Conservation (phyloP, 2,888 invertebrate genomes). For the Limnephilus marmoratus region DNA sequence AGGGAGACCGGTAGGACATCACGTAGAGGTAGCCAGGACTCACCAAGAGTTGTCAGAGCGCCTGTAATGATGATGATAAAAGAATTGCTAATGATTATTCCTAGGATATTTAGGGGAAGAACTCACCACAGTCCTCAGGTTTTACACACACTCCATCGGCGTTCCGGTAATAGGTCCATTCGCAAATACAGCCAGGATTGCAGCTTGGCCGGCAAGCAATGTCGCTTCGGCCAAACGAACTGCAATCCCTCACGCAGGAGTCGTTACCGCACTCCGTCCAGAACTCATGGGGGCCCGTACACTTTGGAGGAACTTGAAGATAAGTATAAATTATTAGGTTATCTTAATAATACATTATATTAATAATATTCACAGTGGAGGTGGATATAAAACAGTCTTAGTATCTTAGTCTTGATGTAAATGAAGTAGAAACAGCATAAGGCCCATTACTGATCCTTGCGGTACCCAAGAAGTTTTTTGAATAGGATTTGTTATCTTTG, state of each 20-base stretch:
- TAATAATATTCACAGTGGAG: too few relatives aligned
- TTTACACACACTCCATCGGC: conserved; percentile 55
- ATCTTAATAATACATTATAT: background rate
- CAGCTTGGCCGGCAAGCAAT: conserved; percentile 53
- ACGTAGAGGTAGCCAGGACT: background rate
- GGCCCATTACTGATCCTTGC: too few relatives aligned
- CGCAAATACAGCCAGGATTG: conserved; percentile 58
- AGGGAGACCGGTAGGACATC: background rate
- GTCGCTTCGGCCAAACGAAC: conserved; percentile 31
- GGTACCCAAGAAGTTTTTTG: background rate
- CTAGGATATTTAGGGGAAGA: background rate
- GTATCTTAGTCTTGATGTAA: background rate
- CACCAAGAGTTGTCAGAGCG: background rate
- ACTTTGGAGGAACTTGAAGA: background rate
- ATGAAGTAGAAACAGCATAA: background rate
- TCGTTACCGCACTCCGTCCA: conserved; percentile 56
- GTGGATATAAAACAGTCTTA: too few relatives aligned
- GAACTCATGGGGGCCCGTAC: conserved; percentile 54
- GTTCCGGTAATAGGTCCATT: conserved; percentile 50
- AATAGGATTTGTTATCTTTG: background rate
- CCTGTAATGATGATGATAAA: background rate
- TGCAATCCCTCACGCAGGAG: conserved; percentile 56
- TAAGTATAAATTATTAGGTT: too few relatives aligned
- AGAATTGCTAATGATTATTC: background rate
- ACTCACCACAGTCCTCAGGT: conserved; percentile 47